Evolutionary conservation across 2,888 invertebrate genomes (phyloP), one percentile per base, ranked within the genome.

Genomic region (Idaea aversata): DNA sequence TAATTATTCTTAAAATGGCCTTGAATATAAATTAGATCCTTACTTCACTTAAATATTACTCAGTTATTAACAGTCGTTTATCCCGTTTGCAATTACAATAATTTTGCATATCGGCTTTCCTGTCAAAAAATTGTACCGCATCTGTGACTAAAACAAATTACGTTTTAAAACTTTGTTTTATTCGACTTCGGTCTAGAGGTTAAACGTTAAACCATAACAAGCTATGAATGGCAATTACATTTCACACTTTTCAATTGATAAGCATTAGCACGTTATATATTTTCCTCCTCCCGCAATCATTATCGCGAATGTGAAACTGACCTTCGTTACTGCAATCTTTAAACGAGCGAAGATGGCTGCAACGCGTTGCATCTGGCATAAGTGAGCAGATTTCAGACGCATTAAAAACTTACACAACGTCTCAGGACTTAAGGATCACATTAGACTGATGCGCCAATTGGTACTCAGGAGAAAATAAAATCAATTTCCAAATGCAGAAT

Each of bases 281-380:
- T 77, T 80, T 79, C 76, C 74, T 74, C 81, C 75, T 78, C 78
- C 75, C 75, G 72, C 75, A 72, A 75, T 75, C 73, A 77, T 77
- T 75, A 83, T 84, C 82, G 81, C 81, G 82, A 80, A 85, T 85
- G 81, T 83, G 78, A 76, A 83, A 86, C 87, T 88, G 85, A 88
- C 87, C 88, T 90, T 87, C 85, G 78, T 68, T 80, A 88, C 88
- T 83, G 83, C 64, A 84, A 82, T 82, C 78, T 80, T 76, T 73
- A 70, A 75, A 81, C 74, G 78, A 82, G 83, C 82, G 82, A 75
- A 77, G 76, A 76, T 79, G 77, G 76, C 75, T 76, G 77, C 77
- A 80, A 77, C 78, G 77, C 76, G 77, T 78, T 81, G 84, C 85
- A 86, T 87, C 84, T 83, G 82, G 78, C 79, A 83, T 76, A 75